phyloP scores from a whole-genome alignment of 2,113 vertebrate genomes.

The Neopipo cinnamomea region DNA sequence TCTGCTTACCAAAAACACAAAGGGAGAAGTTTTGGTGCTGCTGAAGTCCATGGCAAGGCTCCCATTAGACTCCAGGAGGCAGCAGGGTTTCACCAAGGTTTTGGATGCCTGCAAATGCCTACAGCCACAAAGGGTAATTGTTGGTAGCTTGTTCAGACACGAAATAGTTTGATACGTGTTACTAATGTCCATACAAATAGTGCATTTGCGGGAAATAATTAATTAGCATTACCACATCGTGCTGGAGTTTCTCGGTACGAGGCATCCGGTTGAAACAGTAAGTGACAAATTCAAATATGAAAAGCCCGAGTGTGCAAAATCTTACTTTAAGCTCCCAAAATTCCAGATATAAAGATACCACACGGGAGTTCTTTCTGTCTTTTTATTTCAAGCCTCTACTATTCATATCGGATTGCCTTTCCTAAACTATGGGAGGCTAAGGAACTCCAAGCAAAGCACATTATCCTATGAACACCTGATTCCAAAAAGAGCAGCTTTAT shows the following conservation, averaged over 20 bases:
- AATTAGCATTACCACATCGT: not conserved
- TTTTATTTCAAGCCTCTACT: not conserved
- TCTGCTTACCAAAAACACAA: not conserved
- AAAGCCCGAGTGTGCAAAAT: not conserved
- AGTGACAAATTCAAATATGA: not conserved
- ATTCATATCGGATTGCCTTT: not conserved
- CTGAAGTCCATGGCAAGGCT: not conserved
- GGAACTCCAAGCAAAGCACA: not conserved
- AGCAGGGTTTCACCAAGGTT: conserved; percentile 38
- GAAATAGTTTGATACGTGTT: not conserved
- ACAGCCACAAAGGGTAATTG: not conserved
- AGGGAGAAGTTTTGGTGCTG: not conserved
- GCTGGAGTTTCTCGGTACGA: not conserved
- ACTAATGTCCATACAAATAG: not conserved
- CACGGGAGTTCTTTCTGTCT: not conserved
- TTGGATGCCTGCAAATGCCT: not conserved
- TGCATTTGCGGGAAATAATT: not conserved
- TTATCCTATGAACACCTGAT: not conserved
- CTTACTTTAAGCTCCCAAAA: not conserved
- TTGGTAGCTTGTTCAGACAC: not conserved
- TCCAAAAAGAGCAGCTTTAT: not conserved
- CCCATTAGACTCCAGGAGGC: conserved; percentile 48
- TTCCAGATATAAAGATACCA: not conserved
- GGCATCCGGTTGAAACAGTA: not conserved
- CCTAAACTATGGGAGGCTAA: not conserved